Conservation (phyloP, 2,113 vertebrate genomes). For the Acinonyx jubatus region DNA sequence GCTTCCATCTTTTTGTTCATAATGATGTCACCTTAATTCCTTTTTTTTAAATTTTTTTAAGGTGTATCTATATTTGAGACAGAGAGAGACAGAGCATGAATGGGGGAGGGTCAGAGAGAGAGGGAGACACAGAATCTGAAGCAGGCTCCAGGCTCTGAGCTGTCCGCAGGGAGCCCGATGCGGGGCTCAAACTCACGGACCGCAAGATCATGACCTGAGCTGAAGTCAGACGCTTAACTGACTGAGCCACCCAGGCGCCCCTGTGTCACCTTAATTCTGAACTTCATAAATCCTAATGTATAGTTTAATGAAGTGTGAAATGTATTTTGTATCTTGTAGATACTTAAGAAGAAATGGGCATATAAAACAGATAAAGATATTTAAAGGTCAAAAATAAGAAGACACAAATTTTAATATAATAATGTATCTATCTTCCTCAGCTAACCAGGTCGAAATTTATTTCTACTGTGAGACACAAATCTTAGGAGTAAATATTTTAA, state of each 20-base stretch:
- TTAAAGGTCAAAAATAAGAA: slow-evolving; percentile 24
- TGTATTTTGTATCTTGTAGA: not conserved
- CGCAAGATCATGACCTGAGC: too few species aligned
- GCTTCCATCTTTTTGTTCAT: slow-evolving; percentile 18
- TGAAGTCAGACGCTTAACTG: too few species aligned
- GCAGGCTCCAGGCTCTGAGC: too few species aligned
- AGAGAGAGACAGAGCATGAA: too few species aligned
- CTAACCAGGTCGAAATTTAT: not conserved
- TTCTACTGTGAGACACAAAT: not conserved
- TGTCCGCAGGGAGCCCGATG: too few species aligned
- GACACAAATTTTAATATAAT: not conserved
- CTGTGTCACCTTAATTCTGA: not conserved
- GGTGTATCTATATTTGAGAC: too few species aligned
- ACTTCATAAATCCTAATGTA: not conserved
- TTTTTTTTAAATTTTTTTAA: too few species aligned
- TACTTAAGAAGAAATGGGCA: not conserved
- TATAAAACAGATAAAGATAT: not conserved
- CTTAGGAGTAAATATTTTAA: not conserved
- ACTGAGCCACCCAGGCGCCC: too few species aligned
- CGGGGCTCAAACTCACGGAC: too few species aligned
- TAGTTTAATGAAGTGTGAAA: slow-evolving; percentile 19
- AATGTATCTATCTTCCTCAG: not conserved
- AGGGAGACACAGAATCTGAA: too few species aligned
- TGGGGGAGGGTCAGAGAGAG: too few species aligned
- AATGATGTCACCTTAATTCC: not conserved